These are phyloP conservation scores for Allophyes oxyacanthae DNA, from an alignment of 2,888 invertebrate species.

Conservation along the genomic window DNA sequence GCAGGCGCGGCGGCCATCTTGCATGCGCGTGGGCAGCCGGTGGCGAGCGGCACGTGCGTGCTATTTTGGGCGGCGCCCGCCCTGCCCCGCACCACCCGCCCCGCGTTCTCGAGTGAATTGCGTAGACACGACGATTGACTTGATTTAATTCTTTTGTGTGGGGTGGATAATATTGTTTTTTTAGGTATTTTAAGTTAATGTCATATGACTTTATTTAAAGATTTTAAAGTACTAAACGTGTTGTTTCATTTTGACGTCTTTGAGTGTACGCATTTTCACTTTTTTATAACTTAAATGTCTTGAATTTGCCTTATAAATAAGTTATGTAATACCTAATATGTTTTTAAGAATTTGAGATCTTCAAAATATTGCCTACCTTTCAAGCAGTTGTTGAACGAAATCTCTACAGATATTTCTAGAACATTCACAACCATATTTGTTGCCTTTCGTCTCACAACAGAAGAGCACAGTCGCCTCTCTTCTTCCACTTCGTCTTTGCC, in stretches of 20 bases:
- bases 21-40: slow-evolving; percentile 85
- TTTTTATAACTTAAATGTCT: no score
- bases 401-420: slow-evolving; percentile 8
- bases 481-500: slow-evolving; percentile 57
- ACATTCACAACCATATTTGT: background rate
- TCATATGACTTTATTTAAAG: background rate
- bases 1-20: slow-evolving; percentile 81
- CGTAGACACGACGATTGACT: slow-evolving; percentile 65
- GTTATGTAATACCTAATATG: no score
- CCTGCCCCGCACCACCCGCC: slow-evolving; percentile 60
- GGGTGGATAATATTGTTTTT: slow-evolving; percentile 24
- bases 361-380: no score
- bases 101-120: slow-evolving; percentile 54
- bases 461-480: slow-evolving; percentile 30
- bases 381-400: background rate
- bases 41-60: slow-evolving; percentile 86
- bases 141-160: slow-evolving; percentile 59
- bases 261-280: no score
- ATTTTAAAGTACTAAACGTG: no score
- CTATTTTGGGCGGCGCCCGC: slow-evolving; percentile 88
- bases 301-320: no score
- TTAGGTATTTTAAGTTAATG: slow-evolving; percentile 7
- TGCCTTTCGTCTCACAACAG: background rate
- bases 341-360: no score
- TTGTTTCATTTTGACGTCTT: no score